Base-by-base conservation (phyloP, 2,888 invertebrate species). In the Macaria notata region DNA sequence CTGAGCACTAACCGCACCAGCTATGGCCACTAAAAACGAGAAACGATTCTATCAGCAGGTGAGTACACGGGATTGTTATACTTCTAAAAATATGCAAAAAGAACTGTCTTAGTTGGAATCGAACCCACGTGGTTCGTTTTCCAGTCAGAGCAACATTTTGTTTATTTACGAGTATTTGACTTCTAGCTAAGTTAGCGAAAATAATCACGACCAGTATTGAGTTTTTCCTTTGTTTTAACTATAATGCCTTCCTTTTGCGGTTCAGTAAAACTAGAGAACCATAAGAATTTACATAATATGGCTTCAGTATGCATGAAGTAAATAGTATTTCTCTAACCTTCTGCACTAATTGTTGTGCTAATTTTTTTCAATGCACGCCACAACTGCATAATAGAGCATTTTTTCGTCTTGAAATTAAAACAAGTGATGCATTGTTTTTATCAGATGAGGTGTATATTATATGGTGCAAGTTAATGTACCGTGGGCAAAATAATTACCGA, bases 31-130 rank as follows among this genome's bases (percentile, higher is more conserved):
- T 45, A 60, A 49, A 66, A 86, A 83, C 65, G 92, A 93, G 69
- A 93, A 93, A 80, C 92, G 92, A 71, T 91, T 92, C 74, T 90
- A 92, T 72, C 93, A 93, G 74, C 81, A 93, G 92, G 93, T 93
- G 73, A 93, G 92, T 86, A 55, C 44, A 9, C 48, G 50, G 31
- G 56, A 36, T 36, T 36, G 33, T 4, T 33, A 6, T 4, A 6
- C 33, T n/a, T n/a, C n/a, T n/a, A n/a, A n/a, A n/a, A n/a, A n/a
- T n/a, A n/a, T n/a, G n/a, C n/a, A n/a, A n/a, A n/a, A n/a, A n/a
- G n/a, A n/a, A n/a, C n/a, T n/a, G 19, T 19, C 19, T 1, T 19
- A 19, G 19, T 19, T 1, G 19, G 19, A 19, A 19, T 19, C 19
- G 19, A 19, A 19, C 19, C 19, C 19, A 19, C 19, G 19, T 19